Evolutionary conservation across 2,113 vertebrate species (phyloP).

Genomic region (Haplotaxodon microlepis): DNA sequence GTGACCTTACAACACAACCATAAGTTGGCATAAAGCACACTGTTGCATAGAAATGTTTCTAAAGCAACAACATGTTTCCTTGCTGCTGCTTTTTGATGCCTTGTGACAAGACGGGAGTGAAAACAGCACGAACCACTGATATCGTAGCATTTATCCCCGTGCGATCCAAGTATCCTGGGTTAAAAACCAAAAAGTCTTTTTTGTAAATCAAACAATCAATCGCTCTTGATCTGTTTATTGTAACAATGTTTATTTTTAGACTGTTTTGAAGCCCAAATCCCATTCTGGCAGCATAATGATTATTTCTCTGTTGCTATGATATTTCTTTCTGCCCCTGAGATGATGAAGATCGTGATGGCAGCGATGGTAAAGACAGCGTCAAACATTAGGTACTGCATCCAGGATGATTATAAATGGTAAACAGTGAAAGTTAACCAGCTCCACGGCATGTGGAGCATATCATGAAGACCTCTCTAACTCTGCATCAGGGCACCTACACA

Average conservation of each 20-base stretch:
- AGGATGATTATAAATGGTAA: background rate
- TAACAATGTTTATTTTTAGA: background rate
- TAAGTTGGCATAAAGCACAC: background rate
- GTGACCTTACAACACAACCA: background rate
- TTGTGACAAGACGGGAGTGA: background rate
- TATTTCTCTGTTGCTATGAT: background rate
- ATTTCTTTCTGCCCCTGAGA: background rate
- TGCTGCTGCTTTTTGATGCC: background rate
- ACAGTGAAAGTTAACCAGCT: background rate
- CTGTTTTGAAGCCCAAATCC: background rate
- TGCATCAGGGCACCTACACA: conserved; percentile 34
- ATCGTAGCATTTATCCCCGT: background rate
- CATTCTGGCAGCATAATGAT: background rate
- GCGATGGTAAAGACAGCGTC: background rate
- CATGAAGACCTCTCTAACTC: background rate
- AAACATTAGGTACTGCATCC: background rate
- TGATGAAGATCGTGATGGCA: background rate
- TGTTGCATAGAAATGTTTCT: background rate
- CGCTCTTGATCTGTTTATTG: background rate
- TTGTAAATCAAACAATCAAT: background rate
- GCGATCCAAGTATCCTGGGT: background rate
- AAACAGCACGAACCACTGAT: background rate
- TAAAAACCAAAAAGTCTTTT: background rate
- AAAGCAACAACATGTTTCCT: background rate
- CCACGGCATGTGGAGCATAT: background rate